Percentiles rank a stretch among this genome's conserved stretches.
These are phyloP conservation scores for Trichomycterus rosablanca DNA, from an alignment of 2,113 vertebrate genomes.

Conservation along the genomic window DNA sequence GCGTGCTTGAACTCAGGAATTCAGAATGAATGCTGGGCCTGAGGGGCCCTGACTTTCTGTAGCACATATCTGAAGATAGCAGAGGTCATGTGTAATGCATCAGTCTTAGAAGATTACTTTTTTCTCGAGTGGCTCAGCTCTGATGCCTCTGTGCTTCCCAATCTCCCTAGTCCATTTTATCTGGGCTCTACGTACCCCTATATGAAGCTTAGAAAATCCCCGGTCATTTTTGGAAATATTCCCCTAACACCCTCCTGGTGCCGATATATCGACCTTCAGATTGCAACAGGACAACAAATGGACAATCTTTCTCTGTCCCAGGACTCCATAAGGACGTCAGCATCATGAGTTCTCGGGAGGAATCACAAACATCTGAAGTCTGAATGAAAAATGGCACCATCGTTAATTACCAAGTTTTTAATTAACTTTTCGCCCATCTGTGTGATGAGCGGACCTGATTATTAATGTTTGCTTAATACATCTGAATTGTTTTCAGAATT, in stretches of 20 bases:
- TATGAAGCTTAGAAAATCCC: slow-evolving; percentile 7
- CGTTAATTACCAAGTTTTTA: slow-evolving; percentile 37
- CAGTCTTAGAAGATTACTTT: slow-evolving; percentile 30
- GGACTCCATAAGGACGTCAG: no score
- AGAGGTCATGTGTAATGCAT: slow-evolving; percentile 20
- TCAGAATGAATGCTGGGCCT: neutral
- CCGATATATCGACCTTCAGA: no score
- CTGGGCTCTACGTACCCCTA: neutral
- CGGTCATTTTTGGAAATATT: neutral
- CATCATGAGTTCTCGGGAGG: slow-evolving; percentile 18
- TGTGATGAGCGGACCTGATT: no score
- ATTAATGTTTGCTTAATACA: no score
- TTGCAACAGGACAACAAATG: no score
- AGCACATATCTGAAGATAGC: slow-evolving; percentile 8
- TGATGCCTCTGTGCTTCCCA: neutral
- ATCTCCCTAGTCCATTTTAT: slow-evolving; percentile 17
- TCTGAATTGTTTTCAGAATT: no score
- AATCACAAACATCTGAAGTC: slow-evolving; percentile 20
- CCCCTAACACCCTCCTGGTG: neutral
- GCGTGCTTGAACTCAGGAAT: neutral
- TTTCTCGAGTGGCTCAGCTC: slow-evolving; percentile 18
- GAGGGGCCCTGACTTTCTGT: neutral
- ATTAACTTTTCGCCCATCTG: slow-evolving; percentile 26
- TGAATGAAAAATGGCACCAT: neutral
- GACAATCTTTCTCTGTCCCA: no score